Evolutionary conservation across 1,140 invertebrate species (phyloP).

Genomic region (Drosophila kanapiae): DNA sequence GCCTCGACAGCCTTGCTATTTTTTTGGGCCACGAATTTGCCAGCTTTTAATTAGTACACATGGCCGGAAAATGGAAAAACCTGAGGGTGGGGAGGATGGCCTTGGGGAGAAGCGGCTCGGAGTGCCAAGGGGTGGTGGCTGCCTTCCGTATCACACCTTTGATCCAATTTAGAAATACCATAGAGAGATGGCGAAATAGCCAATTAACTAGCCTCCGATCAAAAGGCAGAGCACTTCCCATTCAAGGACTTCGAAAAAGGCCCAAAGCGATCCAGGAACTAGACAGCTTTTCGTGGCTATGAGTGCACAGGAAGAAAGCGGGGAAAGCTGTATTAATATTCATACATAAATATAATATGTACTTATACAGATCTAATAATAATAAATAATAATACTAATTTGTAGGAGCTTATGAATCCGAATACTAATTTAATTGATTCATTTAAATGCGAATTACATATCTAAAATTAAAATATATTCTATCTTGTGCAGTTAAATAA

Average conservation of each 20-base stretch:
- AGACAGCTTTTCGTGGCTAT: slow-evolving; percentile 13
- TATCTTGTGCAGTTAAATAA: too few species aligned
- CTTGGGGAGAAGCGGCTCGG: background rate
- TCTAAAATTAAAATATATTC: too few species aligned
- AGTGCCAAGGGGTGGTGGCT: background rate
- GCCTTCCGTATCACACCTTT: slow-evolving; percentile 31
- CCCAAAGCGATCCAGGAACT: slow-evolving; percentile 32
- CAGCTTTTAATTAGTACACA: slow-evolving; percentile 73
- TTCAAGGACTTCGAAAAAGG: slow-evolving; percentile 33
- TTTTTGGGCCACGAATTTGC: slow-evolving; percentile 71
- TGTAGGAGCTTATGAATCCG: too few species aligned
- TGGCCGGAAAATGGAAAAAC: slow-evolving; percentile 32
- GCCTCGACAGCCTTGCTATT: slow-evolving; percentile 47
- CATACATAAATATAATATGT: background rate
- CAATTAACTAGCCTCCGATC: slow-evolving; percentile 36
- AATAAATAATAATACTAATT: too few species aligned
- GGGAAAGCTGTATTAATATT: background rate
- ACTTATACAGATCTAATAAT: too few species aligned
- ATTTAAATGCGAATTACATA: too few species aligned
- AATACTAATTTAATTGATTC: too few species aligned
- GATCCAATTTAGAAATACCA: slow-evolving; percentile 41
- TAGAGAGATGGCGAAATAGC: slow-evolving; percentile 33
- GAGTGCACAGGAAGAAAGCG: slow-evolving; percentile 2
- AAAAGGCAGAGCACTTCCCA: slow-evolving; percentile 31
- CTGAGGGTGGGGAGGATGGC: background rate